Evolutionary conservation across 1,140 invertebrate species (phyloP).

Genomic region (Tribolium castaneum): DNA sequence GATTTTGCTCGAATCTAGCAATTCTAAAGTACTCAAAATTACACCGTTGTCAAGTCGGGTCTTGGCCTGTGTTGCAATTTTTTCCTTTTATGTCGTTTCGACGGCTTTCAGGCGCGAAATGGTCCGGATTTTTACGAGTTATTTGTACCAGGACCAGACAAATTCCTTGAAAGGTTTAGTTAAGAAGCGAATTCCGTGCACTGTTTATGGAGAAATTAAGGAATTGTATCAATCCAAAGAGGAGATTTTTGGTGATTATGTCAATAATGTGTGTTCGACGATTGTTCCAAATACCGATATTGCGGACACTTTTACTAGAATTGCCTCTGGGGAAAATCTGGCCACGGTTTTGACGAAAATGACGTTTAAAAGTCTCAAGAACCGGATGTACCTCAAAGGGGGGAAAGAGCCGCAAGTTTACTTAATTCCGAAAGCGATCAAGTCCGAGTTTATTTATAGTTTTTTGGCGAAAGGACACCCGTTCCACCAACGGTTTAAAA

Average conservation of each 20-base stretch:
- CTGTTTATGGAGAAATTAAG: neutral
- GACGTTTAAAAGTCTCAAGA: neutral
- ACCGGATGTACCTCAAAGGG: neutral
- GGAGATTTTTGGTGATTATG: neutral
- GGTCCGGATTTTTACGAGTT: neutral
- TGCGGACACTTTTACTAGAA: neutral
- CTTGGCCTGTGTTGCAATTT: neutral
- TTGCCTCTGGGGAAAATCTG: neutral
- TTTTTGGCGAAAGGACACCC: neutral
- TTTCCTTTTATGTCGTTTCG: neutral
- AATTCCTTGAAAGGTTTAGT: neutral
- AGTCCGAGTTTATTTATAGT: neutral
- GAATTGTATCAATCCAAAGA: neutral
- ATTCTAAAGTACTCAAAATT: neutral
- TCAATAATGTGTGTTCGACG: neutral
- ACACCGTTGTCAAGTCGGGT: neutral
- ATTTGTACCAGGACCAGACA: neutral
- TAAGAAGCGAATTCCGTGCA: neutral
- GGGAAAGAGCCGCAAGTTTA: neutral
- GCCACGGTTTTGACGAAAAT: neutral
- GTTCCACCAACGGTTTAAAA: neutral
- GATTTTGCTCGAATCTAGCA: neutral
- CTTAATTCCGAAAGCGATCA: neutral
- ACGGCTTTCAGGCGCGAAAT: neutral
- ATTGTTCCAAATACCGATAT: neutral